These are phyloP conservation scores for Centruroides sculpturatus DNA, from an alignment of 1,140 invertebrate genomes.

Conservation along the genomic window DNA sequence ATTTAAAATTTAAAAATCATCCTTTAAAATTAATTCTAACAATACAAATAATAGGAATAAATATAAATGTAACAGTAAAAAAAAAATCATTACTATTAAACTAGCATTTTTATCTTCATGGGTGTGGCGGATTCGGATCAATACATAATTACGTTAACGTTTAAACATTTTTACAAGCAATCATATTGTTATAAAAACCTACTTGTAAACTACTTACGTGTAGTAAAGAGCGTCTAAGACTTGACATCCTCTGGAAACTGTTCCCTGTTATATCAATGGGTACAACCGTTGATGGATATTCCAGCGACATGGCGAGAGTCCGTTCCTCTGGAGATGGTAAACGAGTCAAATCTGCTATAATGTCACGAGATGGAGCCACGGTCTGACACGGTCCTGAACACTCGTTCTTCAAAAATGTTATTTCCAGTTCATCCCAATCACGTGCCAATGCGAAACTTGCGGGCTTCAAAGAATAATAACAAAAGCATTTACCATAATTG, in stretches of 20 bases:
- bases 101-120: too few species aligned
- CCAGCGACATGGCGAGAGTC: constrained; percentile 24
- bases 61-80: too few species aligned
- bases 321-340: constrained; percentile 29
- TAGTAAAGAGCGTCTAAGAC: constrained; percentile 58
- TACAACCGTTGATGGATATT: constrained; percentile 72
- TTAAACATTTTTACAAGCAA: not conserved
- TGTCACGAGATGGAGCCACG: constrained; percentile 8
- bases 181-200: not conserved
- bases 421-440: constrained; percentile 5
- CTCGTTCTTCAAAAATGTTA: not conserved
- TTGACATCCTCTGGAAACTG: constrained; percentile 72
- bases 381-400: constrained; percentile 1
- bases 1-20: too few species aligned
- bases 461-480: constrained; percentile 9
- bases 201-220: constrained; percentile 33
- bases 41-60: too few species aligned
- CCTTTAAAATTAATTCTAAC: too few species aligned
- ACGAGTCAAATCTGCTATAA: constrained; percentile 6
- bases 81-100: too few species aligned
- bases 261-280: constrained; percentile 70
- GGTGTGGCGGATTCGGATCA: too few species aligned
- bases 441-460: constrained; percentile 14
- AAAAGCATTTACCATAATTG: not conserved
- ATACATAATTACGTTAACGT: too few species aligned